Base-by-base conservation (phyloP, 2,113 vertebrate species). In the Pollachius pollachius region DNA sequence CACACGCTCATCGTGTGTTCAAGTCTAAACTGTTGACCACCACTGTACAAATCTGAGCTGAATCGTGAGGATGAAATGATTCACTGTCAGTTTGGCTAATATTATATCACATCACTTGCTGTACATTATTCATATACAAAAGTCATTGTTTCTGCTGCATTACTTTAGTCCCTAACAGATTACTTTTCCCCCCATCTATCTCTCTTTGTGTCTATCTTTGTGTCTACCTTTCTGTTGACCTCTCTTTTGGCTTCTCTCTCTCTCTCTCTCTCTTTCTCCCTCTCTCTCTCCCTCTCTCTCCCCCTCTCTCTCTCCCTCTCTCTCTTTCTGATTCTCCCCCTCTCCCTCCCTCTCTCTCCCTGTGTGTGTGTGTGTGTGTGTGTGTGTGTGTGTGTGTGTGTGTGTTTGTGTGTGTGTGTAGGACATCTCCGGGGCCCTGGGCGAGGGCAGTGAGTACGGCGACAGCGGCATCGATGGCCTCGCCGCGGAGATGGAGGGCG, bases 401-500 rank as follows among this genome's bases (percentile, higher is more conserved):
- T 30, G 52, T 25, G 21, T 30, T 23, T 57, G 52, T 18, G 27
- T 69, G 65, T 59, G 54, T 68, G 15, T 23, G 23, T 78, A 99
- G 97, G 96, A 99, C 62, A 94, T 98, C 62, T 95, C 95, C 0
- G 84, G 81, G 9, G 81, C 83, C 58, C 59, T 94, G 2, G 94
- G 95, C 0, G 96, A 98, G 61, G 96, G 95, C 57, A 98, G 96
- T 1, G 96, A 98, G 82, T 98, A 95, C 67, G 89, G 94, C 77
- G 97, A 99, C 90, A 99, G 96, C 1, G 96, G 96, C 37, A 98
- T 99, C 0, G 96, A 98, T 54, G 96, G 95, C 0, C 92, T 96
- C 3, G 80, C 93, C 67, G 88, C 92, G 0, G 97, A 98, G 84
- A 90, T 93, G 0, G 90, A 92, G 2, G 78, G 74, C 1, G 89